Evolutionary conservation across 2,888 invertebrate genomes (phyloP).

Genomic region (Trisateles emortualis): DNA sequence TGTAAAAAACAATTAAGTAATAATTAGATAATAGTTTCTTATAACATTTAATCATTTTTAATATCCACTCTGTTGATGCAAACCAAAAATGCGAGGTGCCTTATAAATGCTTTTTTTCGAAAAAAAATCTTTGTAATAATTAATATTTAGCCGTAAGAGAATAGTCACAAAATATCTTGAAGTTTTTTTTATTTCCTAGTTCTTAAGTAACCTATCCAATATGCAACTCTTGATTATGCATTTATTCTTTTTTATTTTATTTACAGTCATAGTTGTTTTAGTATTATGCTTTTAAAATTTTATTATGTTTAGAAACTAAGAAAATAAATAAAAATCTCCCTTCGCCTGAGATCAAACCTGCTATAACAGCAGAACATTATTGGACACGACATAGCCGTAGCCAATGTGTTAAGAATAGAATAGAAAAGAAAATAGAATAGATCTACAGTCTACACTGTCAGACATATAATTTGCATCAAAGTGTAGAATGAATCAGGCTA

Average conservation of each 20-base stretch:
- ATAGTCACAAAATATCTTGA: constrained; percentile 67
- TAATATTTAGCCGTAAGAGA: constrained; percentile 57
- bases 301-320: not conserved
- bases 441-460: no score
- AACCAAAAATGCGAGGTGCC: constrained; percentile 81
- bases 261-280: constrained; percentile 44
- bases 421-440: no score
- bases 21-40: constrained; percentile 44
- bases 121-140: constrained; percentile 40
- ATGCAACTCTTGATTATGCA: constrained; percentile 45
- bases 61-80: constrained; percentile 50
- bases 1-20: constrained; percentile 27
- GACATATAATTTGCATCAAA: no score
- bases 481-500: no score
- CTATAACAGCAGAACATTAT: no score
- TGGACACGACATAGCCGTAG: no score
- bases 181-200: constrained; percentile 50
- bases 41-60: constrained; percentile 37
- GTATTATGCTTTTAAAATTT: constrained; percentile 29
- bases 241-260: constrained; percentile 43
- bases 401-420: no score
- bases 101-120: constrained; percentile 64
- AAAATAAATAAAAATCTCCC: no score
- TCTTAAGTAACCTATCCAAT: constrained; percentile 39
- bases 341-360: no score